Evolutionary conservation across 92 coral and sea anemone species (phyloP), one percentile per base, ranked within the genome.

Genomic region (Epizoanthus stellaris): DNA sequence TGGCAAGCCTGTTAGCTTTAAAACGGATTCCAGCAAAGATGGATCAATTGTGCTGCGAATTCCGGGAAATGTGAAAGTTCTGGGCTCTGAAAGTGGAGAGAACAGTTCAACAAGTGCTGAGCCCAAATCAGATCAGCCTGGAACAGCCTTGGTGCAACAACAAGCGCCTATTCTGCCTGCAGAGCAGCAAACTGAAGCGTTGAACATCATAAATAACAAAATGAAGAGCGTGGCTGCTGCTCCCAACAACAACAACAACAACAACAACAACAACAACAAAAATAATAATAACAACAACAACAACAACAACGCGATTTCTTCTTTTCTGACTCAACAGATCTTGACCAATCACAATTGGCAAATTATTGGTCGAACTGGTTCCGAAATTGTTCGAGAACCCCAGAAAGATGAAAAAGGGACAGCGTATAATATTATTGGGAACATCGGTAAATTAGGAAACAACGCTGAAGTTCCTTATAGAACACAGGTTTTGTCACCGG

Each of bases 1-100:
- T 11, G 98, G 98, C 39, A 90, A 82, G 63, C 98, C 98, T 17
- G 95, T 92, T 8, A 94, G 98, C 69, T 92, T 94, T 30, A 94
- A 90, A 61, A 93, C 98, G n/a, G 98, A 91, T 25, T 82, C 98
- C 30, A 92, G 95, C 20, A 71, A 74, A 30, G 98, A 94, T 25
- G 98, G 98, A 4, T 94, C 98, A 9, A 75, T 94, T 43, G 80
- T 91, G 2, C 83, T 94, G 43, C 88, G 89, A 40, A 85, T 94
- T n/a, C 98, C 98, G 0, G 87, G 90, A 4, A 75, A 86, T 77
- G 90, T 90, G 21, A 90, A 81, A 65, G 52, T 90, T 13, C 61
- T 87, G 75, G 85, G 84, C 16, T 21, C 88, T 21, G 21, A 30
- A 60, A 30, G 71, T 16, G 80, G 67, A 52, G 85, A 69, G 65